Conservation (phyloP, 2,113 vertebrate genomes). For the Thermophis baileyi region DNA sequence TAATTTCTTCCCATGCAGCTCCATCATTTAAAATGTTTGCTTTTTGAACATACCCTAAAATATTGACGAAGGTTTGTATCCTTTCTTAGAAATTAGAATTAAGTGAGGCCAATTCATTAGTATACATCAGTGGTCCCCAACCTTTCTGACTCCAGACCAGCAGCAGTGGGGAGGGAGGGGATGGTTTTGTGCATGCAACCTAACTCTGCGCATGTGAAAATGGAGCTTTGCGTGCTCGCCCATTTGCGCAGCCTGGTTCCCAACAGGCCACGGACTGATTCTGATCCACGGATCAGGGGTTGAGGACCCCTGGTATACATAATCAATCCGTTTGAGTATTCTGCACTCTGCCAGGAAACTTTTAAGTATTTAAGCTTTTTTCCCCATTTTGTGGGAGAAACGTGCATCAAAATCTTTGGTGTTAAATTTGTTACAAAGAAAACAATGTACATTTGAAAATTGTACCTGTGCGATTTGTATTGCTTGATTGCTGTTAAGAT, state of each 20-base stretch:
- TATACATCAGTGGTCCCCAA: not conserved
- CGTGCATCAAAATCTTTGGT: not conserved
- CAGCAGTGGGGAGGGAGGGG: not conserved
- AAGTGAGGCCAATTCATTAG: not conserved
- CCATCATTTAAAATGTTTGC: not conserved
- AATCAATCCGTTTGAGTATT: not conserved
- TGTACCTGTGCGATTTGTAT: slow-evolving; percentile 96
- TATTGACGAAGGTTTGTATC: not conserved
- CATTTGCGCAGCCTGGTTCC: not conserved
- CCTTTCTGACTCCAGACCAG: not conserved
- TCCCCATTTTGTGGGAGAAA: not conserved
- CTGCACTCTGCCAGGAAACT: not conserved
- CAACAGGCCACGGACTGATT: not conserved
- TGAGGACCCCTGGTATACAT: not conserved
- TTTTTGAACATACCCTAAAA: not conserved
- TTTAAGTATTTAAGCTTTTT: too few species aligned
- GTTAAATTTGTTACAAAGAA: not conserved
- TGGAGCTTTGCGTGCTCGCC: not conserved
- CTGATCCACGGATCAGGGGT: not conserved
- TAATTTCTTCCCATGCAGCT: too few species aligned
- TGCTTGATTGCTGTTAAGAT: slow-evolving; percentile 97
- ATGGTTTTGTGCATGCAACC: not conserved
- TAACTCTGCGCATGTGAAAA: not conserved
- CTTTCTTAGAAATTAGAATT: not conserved
- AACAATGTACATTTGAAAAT: not conserved